Conservation (phyloP, 2,888 invertebrate genomes). For the Metellina segmentata region DNA sequence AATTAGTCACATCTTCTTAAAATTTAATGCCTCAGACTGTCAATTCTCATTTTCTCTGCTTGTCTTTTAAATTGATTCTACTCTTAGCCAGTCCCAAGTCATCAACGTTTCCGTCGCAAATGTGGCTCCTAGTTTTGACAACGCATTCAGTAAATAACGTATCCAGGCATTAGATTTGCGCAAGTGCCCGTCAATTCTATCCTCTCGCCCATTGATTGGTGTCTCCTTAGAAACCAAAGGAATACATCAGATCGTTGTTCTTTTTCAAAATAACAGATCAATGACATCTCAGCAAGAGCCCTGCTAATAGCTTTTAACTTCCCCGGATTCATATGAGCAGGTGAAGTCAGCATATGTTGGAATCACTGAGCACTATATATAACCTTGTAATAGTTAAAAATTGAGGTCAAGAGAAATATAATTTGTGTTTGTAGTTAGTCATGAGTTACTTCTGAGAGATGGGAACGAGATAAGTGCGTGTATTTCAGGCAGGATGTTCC, state of each 20-base stretch:
- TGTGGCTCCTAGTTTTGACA: conserved; percentile 31
- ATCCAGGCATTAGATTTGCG: conserved; percentile 63
- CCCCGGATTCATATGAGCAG: neutral
- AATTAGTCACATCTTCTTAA: no score
- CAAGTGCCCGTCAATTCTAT: conserved; percentile 42
- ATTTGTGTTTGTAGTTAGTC: neutral
- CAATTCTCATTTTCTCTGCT: no score
- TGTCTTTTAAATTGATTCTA: no score
- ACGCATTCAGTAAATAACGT: conserved; percentile 58
- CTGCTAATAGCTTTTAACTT: neutral
- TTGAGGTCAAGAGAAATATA: conserved; percentile 23
- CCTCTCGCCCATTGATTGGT: conserved; percentile 50
- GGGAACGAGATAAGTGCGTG: neutral
- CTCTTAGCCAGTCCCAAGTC: no score
- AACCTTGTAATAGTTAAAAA: conserved; percentile 42
- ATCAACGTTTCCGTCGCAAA: neutral
- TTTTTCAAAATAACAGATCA: conserved; percentile 43
- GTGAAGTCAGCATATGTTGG: neutral
- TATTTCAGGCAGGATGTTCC: neutral
- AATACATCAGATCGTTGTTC: conserved; percentile 62
- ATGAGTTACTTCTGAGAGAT: neutral
- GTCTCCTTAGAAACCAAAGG: conserved; percentile 58
- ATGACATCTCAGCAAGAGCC: conserved; percentile 24
- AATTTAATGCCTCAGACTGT: no score
- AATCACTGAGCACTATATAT: neutral